phyloP scores from a whole-genome alignment of 1,140 invertebrate species.

The Centruroides vittatus region DNA sequence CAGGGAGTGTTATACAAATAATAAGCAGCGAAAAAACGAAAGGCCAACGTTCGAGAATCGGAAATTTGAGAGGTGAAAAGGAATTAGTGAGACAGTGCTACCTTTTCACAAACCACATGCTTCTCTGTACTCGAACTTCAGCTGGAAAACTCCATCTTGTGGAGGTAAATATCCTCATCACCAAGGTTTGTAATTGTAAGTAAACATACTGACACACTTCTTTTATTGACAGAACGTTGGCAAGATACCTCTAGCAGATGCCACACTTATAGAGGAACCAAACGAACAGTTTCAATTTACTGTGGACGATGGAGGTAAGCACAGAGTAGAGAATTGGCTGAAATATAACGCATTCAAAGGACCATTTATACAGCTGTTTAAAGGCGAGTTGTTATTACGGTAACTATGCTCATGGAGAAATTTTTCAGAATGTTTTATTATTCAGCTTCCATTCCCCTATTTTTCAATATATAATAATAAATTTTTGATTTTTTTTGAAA shows the following conservation, averaged over 20 bases:
- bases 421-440: no score
- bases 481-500: no score
- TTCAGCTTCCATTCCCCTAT: no score
- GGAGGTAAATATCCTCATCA: slow-evolving; percentile 34
- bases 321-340: neutral
- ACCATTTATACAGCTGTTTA: no score
- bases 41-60: slow-evolving; percentile 39
- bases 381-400: no score
- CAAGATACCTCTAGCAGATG: slow-evolving; percentile 68
- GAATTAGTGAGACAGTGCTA: slow-evolving; percentile 64
- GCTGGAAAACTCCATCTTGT: slow-evolving; percentile 72
- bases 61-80: slow-evolving; percentile 51
- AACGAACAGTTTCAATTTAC: slow-evolving; percentile 35
- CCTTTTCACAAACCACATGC: slow-evolving; percentile 74
- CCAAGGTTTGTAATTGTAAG: no score
- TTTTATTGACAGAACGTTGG: slow-evolving; percentile 42
- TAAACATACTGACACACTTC: neutral
- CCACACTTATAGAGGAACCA: slow-evolving; percentile 59
- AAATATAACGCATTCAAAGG: no score
- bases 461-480: no score
- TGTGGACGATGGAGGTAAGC: slow-evolving; percentile 33
- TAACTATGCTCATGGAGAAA: no score
- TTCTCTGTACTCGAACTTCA: slow-evolving; percentile 62
- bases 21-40: slow-evolving; percentile 44
- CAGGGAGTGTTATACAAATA: slow-evolving; percentile 54